Conservation (phyloP, 2,113 vertebrate species). For the Cisticola juncidis region DNA sequence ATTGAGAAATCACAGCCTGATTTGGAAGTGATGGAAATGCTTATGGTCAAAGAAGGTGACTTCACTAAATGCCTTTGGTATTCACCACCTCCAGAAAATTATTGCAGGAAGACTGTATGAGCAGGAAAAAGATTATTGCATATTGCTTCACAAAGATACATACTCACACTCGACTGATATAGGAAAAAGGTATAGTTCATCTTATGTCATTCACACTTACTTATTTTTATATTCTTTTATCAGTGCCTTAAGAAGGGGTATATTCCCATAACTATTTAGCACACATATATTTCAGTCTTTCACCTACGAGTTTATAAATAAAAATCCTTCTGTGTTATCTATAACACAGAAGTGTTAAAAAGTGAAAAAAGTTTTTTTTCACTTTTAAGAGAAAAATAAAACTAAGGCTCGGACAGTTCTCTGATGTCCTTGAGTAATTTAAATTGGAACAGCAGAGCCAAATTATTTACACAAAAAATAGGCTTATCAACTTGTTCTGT, state of each 20-base stretch:
- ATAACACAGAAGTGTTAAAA: no score
- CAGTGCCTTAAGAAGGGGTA: neutral
- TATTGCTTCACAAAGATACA: neutral
- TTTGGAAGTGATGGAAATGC: neutral
- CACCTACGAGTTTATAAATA: neutral
- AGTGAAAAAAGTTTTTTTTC: no score
- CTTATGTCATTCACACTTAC: neutral
- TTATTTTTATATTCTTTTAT: neutral
- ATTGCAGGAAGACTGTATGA: neutral
- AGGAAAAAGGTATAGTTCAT: neutral
- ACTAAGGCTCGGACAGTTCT: neutral
- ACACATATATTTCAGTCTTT: neutral
- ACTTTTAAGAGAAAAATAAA: neutral
- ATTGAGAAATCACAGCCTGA: neutral
- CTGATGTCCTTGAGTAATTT: neutral
- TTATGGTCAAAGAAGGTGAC: neutral
- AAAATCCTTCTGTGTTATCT: neutral
- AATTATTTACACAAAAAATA: neutral
- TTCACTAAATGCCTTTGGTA: neutral
- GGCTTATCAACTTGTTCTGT: neutral
- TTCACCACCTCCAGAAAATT: neutral
- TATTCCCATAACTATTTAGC: neutral
- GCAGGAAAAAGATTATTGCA: neutral
- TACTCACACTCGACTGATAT: neutral
- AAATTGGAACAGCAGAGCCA: neutral